These are phyloP conservation scores for Eulemur mongoz DNA, from an alignment of 2,797 vertebrate genomes.

Conservation along the genomic window DNA sequence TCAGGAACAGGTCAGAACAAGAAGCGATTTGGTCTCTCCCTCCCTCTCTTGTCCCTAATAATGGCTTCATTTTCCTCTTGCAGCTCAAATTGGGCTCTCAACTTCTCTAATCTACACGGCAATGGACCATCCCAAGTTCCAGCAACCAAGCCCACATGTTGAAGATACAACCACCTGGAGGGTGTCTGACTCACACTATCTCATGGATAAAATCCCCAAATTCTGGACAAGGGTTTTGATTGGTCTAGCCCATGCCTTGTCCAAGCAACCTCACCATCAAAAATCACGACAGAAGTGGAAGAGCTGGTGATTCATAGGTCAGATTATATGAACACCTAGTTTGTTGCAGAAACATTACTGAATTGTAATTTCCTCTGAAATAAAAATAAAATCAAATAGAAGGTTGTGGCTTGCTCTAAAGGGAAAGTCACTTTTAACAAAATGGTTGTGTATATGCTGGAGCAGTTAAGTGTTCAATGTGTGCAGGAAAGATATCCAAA, in stretches of 20 bases:
- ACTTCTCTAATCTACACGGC: neutral
- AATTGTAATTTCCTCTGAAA: neutral
- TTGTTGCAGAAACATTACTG: neutral
- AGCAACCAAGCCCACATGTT: too few species aligned
- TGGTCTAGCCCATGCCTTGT: neutral
- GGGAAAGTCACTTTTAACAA: neutral
- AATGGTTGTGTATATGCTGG: neutral
- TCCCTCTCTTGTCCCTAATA: neutral
- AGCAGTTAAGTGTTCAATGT: neutral
- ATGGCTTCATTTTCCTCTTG: neutral
- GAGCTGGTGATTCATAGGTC: neutral
- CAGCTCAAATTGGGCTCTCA: neutral
- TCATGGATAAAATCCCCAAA: neutral
- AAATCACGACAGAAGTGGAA: neutral
- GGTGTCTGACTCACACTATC: neutral
- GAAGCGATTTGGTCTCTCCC: neutral
- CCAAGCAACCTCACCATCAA: neutral
- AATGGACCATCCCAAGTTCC: neutral
- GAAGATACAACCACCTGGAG: neutral
- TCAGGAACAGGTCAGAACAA: neutral
- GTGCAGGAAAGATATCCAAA: neutral
- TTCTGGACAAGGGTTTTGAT: neutral
- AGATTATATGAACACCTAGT: neutral
- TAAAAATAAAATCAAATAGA: neutral
- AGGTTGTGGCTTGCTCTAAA: neutral